Base-by-base conservation (phyloP, 35 echinoderm and acorn worm species). In the Strongylocentrotus purpuratus region DNA sequence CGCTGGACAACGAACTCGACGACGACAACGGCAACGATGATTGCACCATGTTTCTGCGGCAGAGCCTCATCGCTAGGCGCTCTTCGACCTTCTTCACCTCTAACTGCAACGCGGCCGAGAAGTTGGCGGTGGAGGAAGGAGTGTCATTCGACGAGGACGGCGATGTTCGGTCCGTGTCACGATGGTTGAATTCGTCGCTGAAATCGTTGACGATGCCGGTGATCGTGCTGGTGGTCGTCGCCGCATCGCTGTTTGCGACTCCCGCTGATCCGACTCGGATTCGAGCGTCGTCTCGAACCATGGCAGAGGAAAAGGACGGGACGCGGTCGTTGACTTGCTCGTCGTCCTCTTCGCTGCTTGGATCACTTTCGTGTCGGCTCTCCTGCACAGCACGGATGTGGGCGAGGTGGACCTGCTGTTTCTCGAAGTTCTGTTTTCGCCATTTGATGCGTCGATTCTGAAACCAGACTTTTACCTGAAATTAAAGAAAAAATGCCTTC, bases 381-480 rank as follows among this genome's bases (percentile, higher is more conserved):
- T 89, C 87, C 31, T 93, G 91, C 11, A 94, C 55, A 33, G 97
- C 87, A 41, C 95, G 88, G 94, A 96, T 95, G 33, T 98, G 70
- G 71, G 96, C 97, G 31, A 98, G 61, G 91, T 98, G 96, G 3
- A 94, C 94, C 86, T 97, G 97, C 45, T 96, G 95, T 46, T 94
- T 86, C 71, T 98, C 97, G 65, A 97, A 92, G 46, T 94, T 98
- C 90, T 98, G 96, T 58, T 98, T 98, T n/a, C 97, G 86, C 97
- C 97, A 98, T 86, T 98, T 98, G 86, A 98, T 98, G 4, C 97
- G 97, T 20, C 97, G 95, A 92, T 98, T 98, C 91, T 98, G 97
- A 45, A 98, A 98, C 97, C 97, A 98, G 31, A 98, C 97, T 96
- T 98, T 98, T 33, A 98, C 97, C 97, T 98, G 87, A 7, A 91